A percentile compares a stretch with the other conserved stretches of the same genome.
Evolutionary conservation across 2,888 invertebrate genomes (phyloP).

Genomic region (Gandaritis pyraliata): DNA sequence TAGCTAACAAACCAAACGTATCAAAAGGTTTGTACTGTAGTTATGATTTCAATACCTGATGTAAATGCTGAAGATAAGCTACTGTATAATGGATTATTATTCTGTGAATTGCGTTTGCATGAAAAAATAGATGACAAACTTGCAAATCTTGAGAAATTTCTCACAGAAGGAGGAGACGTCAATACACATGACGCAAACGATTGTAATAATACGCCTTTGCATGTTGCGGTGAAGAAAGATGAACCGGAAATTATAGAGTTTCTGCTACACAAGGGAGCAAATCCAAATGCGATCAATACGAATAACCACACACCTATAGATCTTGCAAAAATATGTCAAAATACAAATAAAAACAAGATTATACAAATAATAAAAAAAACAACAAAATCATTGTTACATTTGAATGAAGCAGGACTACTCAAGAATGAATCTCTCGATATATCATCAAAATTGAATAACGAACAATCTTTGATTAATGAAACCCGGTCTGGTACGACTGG

Average conservation of each 20-base stretch:
- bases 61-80: constrained; percentile 14
- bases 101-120: constrained; percentile 16
- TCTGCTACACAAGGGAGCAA: constrained; percentile 18
- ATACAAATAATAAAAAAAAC: not conserved
- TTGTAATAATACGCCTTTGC: constrained; percentile 19
- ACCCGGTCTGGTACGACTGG: constrained; percentile 18
- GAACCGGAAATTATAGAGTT: constrained; percentile 18
- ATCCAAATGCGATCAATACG: constrained; percentile 9
- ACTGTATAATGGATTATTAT: constrained; percentile 19
- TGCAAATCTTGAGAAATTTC: constrained; percentile 6
- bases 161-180: constrained; percentile 11
- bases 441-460: not conserved
- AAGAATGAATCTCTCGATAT: no score
- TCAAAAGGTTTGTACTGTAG: not conserved
- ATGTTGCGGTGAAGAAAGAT: constrained; percentile 15
- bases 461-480: not conserved
- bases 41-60: not conserved
- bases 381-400: not conserved
- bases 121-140: constrained; percentile 6
- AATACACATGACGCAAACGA: constrained; percentile 24
- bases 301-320: constrained; percentile 6
- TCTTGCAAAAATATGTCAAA: constrained; percentile 2
- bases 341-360: constrained; percentile 6
- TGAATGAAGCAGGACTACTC: not conserved
- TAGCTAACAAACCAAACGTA: no score